These are phyloP conservation scores for Buathra laborator DNA, from an alignment of 2,888 invertebrate genomes.

Conservation along the genomic window DNA sequence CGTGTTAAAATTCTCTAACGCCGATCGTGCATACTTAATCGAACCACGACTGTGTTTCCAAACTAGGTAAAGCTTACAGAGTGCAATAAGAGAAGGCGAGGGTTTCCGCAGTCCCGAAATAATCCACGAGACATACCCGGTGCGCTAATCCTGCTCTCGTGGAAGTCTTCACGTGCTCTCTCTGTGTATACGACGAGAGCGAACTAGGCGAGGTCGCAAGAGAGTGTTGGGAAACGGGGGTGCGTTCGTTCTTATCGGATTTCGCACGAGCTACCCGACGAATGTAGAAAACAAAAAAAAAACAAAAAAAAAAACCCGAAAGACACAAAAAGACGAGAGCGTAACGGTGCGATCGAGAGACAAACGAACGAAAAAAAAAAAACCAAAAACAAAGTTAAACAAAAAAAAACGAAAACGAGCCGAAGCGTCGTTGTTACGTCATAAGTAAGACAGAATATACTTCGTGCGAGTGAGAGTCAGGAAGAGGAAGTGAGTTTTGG, in stretches of 20 bases:
- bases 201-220: slow-evolving; percentile 56
- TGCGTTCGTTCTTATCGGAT: slow-evolving; percentile 47
- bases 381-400: slow-evolving; percentile 24
- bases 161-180: slow-evolving; percentile 71
- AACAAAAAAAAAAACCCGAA: slow-evolving; percentile 51
- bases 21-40: slow-evolving; percentile 76
- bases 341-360: slow-evolving; percentile 32
- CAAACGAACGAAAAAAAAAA: slow-evolving; percentile 41
- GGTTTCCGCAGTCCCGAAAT: slow-evolving; percentile 46
- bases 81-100: slow-evolving; percentile 74
- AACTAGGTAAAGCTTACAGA: slow-evolving; percentile 85
- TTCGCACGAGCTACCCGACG: slow-evolving; percentile 46
- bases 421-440: slow-evolving; percentile 74
- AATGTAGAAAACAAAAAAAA: slow-evolving; percentile 50
- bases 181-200: slow-evolving; percentile 56
- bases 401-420: slow-evolving; percentile 46
- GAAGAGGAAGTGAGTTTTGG: slow-evolving; percentile 70
- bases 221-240: slow-evolving; percentile 41
- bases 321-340: slow-evolving; percentile 50
- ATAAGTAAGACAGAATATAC: slow-evolving; percentile 67
- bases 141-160: slow-evolving; percentile 18
- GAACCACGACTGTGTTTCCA: slow-evolving; percentile 85
- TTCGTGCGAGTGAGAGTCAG: slow-evolving; percentile 79
- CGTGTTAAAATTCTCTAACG: slow-evolving; percentile 55
- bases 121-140: slow-evolving; percentile 31